Conservation (phyloP, 2,113 vertebrate species). For the Lates calcarifer region DNA sequence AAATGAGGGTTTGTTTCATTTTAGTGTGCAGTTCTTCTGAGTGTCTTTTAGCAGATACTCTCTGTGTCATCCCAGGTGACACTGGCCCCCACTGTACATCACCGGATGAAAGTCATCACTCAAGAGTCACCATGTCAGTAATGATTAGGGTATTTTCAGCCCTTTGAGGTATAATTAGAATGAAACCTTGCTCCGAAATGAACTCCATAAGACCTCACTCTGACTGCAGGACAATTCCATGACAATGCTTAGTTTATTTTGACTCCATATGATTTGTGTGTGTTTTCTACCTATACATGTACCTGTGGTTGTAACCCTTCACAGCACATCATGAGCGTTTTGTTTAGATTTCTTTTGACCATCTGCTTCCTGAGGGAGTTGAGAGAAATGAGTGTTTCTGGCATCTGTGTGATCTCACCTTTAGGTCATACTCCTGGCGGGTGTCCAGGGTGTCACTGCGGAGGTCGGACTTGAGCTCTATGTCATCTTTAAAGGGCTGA, state of each 20-base stretch:
- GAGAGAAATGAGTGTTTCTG: neutral
- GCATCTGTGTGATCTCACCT: constrained; percentile 83
- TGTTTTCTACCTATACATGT: neutral
- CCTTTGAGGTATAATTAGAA: constrained; percentile 40
- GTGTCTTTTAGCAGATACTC: neutral
- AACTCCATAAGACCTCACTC: constrained; percentile 16
- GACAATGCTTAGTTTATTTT: neutral
- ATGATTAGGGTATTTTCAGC: constrained; percentile 36
- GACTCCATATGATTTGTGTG: neutral
- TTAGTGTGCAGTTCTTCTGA: neutral
- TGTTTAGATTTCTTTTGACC: neutral
- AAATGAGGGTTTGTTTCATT: neutral
- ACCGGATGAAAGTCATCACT: constrained; percentile 41
- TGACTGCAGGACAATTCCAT: constrained; percentile 12
- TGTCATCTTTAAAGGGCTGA: constrained; percentile 97
- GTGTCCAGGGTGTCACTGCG: constrained; percentile 96
- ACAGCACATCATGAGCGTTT: neutral
- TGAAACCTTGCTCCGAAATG: constrained; percentile 21
- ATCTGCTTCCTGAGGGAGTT: neutral
- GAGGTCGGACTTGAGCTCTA: constrained; percentile 95
- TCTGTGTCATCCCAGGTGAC: constrained; percentile 4
- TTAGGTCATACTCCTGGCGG: constrained; percentile 97
- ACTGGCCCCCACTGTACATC: neutral
- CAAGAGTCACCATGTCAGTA: constrained; percentile 40
- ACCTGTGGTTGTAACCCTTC: neutral